Evolutionary conservation across 2,113 vertebrate species (phyloP), one percentile per base, ranked within the genome.

Genomic region (Morone saxatilis): DNA sequence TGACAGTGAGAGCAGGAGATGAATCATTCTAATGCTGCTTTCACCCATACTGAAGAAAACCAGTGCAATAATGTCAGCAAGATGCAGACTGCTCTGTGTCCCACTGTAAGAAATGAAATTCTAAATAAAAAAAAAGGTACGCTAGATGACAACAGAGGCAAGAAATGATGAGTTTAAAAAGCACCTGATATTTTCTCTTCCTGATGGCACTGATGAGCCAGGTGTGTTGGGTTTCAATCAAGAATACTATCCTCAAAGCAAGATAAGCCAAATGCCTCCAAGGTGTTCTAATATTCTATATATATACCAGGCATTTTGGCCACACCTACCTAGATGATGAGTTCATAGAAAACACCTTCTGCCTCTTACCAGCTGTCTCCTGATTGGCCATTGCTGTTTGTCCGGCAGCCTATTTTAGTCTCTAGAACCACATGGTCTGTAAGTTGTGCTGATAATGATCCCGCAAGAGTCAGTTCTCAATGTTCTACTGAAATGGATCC

Each of bases 1-100:
- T 86, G 91, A 83, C 84, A 81, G 74, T 40, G 51, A 68, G 83
- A 86, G 90, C 54, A 67, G 73, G 8, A 79, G 79, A 92, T 90
- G 90, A 89, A 91, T 94, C 88, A 89, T 80, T 84, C 79, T 74
- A 85, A 83, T 89, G 88, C 61, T 86, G 76, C 90, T 88, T 75
- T 85, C 80, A 54, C 65, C 78, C 88, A 75, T 74, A 71, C 74
- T 78, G 77, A 88, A 78, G 79, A 87, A 84, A 85, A 17, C 78
- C 78, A 72, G 83, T 76, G 88, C 83, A 88, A 81, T 88, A 88
- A 87, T 67, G 81, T 78, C 80, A 61, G 48, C 8, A 17, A 63
- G 86, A 86, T 86, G 80, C 78, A 83, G 78, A 84, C 69, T 40
- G 59, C 43, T 78, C 11, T 5, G 51, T 71, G 77, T 74, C 48